Conservation (phyloP, 2,888 invertebrate genomes). For the Drosophila flavopinicola region DNA sequence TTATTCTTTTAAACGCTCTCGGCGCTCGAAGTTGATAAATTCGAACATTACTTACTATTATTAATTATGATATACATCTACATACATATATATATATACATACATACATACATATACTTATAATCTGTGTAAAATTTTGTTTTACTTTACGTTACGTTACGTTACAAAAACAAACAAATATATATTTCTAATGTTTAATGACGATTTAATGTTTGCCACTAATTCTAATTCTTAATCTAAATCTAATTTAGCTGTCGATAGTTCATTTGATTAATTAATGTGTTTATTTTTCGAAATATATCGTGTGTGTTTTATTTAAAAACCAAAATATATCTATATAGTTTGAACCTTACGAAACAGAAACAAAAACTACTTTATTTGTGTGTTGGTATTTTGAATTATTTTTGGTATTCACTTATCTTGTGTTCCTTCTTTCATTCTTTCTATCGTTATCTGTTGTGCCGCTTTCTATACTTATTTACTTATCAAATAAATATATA, state of each 20-base stretch:
- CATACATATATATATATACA: conserved; percentile 19
- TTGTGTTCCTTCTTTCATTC: conserved; percentile 52
- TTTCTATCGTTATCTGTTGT: conserved; percentile 62
- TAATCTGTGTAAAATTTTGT: conserved; percentile 66
- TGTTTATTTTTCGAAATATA: conserved; percentile 53
- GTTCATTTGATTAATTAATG: conserved; percentile 55
- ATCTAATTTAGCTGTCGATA: conserved; percentile 68
- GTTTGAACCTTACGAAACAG: conserved; percentile 61
- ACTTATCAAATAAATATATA: conserved; percentile 28
- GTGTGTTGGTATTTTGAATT: conserved; percentile 72
- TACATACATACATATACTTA: conserved; percentile 26
- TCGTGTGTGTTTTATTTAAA: conserved; percentile 57
- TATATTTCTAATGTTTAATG: conserved; percentile 53
- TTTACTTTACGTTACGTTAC: conserved; percentile 55
- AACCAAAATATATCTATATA: too few species aligned
- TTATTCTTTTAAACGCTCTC: conserved; percentile 24
- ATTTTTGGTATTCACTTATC: conserved; percentile 55
- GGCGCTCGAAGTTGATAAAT: conserved; percentile 40
- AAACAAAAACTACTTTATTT: conserved; percentile 66
- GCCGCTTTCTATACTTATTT: conserved; percentile 57
- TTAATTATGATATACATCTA: conserved; percentile 29
- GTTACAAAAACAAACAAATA: conserved; percentile 39
- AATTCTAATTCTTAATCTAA: conserved; percentile 78
- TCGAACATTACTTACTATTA: conserved; percentile 34
- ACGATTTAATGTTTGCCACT: conserved; percentile 72